Base-by-base conservation (phyloP, 2,888 invertebrate genomes). In the Cephus runcator region DNA sequence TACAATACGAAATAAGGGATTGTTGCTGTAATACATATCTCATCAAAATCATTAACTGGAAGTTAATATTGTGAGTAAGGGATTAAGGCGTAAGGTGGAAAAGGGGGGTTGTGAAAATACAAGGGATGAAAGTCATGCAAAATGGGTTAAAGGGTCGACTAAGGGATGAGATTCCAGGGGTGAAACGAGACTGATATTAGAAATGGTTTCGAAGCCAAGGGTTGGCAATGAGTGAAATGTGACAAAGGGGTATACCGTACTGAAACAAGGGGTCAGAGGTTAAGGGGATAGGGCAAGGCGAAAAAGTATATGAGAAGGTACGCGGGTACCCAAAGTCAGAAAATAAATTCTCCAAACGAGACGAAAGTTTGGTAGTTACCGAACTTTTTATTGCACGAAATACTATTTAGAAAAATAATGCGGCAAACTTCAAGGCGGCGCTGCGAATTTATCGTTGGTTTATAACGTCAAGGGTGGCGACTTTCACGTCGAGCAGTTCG, bases 361-460 rank as follows among this genome's bases (percentile, higher is more conserved):
- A 84, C 84, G 84, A 83, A 88, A 89, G 87, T 88, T 88, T 85
- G 87, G 88, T 89, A 88, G 87, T 89, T 89, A 88, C 83, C 78
- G 84, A 86, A 88, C 85, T 88, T 88, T 89, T 88, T 88, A 88
- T 88, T 87, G 86, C 86, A 82, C 84, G 84, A 87, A 88, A 88
- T 88, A 89, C 88, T 89, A 89, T 89, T 88, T 89, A 87, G 86
- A 87, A 89, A 89, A 89, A 89, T 89, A 88, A 88, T 89, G 88
- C 88, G 84, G 82, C 82, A 84, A 87, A 88, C 82, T 87, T 88
- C 79, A 79, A 79, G 76, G 76, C 81, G 83, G 81, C 81, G 81
- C 79, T 76, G 75, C 80, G 82, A 81, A 85, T 86, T 85, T 83
- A 84, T 86, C 81, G 82, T 82, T 79, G 83, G 80, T 84, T 84